Base-by-base conservation (phyloP, 2,113 vertebrate genomes). In the Ondatra zibethicus region DNA sequence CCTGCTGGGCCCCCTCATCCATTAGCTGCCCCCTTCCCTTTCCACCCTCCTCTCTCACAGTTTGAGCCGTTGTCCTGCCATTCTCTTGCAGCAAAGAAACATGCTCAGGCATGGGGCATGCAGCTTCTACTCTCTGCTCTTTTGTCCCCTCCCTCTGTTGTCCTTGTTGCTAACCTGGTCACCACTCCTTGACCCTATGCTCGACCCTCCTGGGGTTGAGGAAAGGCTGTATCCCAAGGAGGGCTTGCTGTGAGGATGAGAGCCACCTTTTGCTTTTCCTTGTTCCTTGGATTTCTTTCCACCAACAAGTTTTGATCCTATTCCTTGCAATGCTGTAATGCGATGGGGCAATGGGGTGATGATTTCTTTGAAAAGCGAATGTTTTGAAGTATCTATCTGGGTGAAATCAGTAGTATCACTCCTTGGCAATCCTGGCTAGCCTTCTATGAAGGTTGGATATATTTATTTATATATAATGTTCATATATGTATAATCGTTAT, bases 1-100 rank as follows among this genome's bases (percentile, higher is more conserved):
- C 99, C 99, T 97, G 99, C 99, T 99, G 99, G 98, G 99, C 98
- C 98, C 98, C 98, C 98, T 98, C 98, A 99, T 99, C 99, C 98
- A 99, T 99, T 99, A 99, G 98, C 99, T 98, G 98, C 68, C 97
- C 55, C 96, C 91, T 84, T 84, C 84, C 86, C 95, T 89, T 97
- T 92, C 78, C 88, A 33, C 76, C 98, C 99, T 98, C 98, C 88
- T 95, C 96, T 99, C 99, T 98, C 99, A 98, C 99, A 98, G 99
- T 99, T 99, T 99, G 99, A 99, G 98, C 99, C 98, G 98, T 98
- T 99, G 99, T 99, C 98, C 97, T 97, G 91, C 99, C 98, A 99
- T 99, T 99, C 99, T 99, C 99, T 98, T 98, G 97, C 72, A 94
- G 97, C 98, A 98, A 96, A 98, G 99, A 99, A 99, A 99, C 99